Base-by-base conservation (phyloP, 2,888 invertebrate genomes). In the Phrixothrix hirtus region DNA sequence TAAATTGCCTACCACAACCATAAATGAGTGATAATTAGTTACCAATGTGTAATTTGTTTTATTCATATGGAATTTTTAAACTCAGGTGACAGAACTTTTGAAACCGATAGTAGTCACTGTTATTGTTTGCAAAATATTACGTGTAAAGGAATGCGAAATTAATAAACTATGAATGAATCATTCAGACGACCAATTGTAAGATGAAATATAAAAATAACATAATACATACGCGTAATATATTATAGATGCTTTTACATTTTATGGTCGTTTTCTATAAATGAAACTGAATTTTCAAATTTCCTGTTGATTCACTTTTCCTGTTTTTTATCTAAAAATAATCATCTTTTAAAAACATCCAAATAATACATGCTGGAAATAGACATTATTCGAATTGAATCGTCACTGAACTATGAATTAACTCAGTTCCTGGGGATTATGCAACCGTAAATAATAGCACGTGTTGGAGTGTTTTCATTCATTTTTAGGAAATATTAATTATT, bases 401-500 rank as follows among this genome's bases (percentile, higher is more conserved):
- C 3, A 3, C 7, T 5, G 7, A 21, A 21, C 4, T 21, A 11
- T 31, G 31, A n/a, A 31, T 31, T 31, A 31, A 31, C 11, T 31
- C 6, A 31, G 31, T 11, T 31, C 31, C 31, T 7, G 12, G 11
- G 12, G 2, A 31, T 31, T 31, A 31, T 31, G 31, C 31, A 31
- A 31, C 11, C 31, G 31, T 12, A 12, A 35, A 21, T 21, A 21
- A 21, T 21, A 21, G 21, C 21, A 21, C n/a, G 17, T 27, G 14
- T 31, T 14, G 32, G 34, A 27, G 17, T 43, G 26, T 29, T 41
- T 41, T 41, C 45, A 45, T 45, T 45, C 45, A 45, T 37, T 37
- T 29, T 21, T 21, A 21, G 21, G 43, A 57, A 58, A 49, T 53
- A 52, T 58, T 51, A 49, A 57, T 56, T 50, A 46, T 43, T 53